Conservation (phyloP, 2,113 vertebrate genomes). For the Percopsis transmontana region DNA sequence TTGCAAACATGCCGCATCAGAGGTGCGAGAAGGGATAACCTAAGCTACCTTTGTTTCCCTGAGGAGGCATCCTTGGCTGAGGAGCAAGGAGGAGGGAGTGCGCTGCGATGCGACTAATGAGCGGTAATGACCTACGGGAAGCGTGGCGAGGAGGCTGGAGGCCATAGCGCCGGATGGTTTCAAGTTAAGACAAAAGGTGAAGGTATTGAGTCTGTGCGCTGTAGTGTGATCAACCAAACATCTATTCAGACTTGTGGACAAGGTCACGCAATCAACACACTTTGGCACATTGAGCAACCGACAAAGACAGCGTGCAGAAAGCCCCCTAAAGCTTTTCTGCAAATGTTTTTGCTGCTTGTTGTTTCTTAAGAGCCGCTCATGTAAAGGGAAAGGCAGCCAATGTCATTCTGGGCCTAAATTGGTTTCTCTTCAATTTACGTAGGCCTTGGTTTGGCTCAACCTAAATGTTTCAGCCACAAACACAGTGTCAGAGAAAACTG, state of each 20-base stretch:
- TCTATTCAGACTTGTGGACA: slow-evolving; percentile 41
- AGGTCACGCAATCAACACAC: slow-evolving; percentile 22
- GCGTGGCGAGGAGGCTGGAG: slow-evolving; percentile 36
- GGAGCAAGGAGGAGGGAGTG: slow-evolving; percentile 14
- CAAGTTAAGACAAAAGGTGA: slow-evolving; percentile 22
- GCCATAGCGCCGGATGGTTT: background rate
- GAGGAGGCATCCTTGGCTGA: slow-evolving; percentile 42
- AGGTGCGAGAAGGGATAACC: slow-evolving; percentile 12
- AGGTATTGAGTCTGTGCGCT: slow-evolving; percentile 22
- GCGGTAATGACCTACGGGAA: slow-evolving; percentile 29
- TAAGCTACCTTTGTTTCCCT: slow-evolving; percentile 11
- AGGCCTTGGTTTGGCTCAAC: no score
- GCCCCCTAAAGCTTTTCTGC: slow-evolving; percentile 15
- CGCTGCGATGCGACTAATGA: slow-evolving; percentile 34
- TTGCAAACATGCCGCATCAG: slow-evolving; percentile 11
- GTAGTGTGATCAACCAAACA: slow-evolving; percentile 38
- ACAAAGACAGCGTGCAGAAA: slow-evolving; percentile 18
- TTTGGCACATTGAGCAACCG: slow-evolving; percentile 20
- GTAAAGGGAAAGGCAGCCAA: slow-evolving; percentile 27
- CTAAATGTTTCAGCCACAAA: no score
- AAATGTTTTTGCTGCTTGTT: slow-evolving; percentile 10
- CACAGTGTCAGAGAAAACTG: background rate
- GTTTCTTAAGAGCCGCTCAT: slow-evolving; percentile 21
- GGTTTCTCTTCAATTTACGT: background rate
- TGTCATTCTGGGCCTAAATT: slow-evolving; percentile 17